Conservation (phyloP, 2,888 invertebrate species). For the Diogma glabrata region DNA sequence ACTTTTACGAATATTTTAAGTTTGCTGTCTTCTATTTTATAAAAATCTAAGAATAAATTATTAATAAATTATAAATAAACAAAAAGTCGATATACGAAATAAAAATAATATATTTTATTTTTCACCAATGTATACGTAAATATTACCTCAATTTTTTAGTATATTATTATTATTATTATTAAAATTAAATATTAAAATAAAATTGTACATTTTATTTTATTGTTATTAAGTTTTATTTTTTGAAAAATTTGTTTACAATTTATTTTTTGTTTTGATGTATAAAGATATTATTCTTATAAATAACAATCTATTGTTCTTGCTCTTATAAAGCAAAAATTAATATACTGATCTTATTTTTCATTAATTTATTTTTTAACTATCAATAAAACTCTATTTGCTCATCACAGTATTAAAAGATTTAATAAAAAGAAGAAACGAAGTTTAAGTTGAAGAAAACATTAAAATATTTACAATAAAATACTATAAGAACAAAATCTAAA, state of each 20-base stretch:
- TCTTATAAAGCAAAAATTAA: too few species aligned
- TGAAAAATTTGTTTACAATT: not conserved
- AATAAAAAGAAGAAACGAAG: not conserved
- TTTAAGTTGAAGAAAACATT: slow-evolving; percentile 3
- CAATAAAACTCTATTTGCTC: slow-evolving; percentile 7
- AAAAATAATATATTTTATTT: slow-evolving; percentile 11
- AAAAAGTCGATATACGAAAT: not conserved
- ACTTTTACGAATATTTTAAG: too few species aligned
- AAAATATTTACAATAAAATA: not conserved
- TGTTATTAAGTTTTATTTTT: not conserved
- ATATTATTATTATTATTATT: slow-evolving; percentile 9
- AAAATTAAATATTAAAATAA: not conserved
- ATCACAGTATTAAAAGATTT: slow-evolving; percentile 6
- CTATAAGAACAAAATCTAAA: not conserved
- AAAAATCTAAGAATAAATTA: not conserved
- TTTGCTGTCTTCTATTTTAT: too few species aligned
- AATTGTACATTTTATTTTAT: not conserved
- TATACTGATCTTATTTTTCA: not conserved
- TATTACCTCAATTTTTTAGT: slow-evolving; percentile 20
- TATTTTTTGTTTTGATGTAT: too few species aligned
- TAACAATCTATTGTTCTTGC: too few species aligned
- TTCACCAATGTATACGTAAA: slow-evolving; percentile 22
- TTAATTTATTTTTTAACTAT: not conserved
- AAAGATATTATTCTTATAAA: too few species aligned
- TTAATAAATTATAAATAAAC: not conserved